These are phyloP conservation scores for Etheostoma perlongum DNA, from an alignment of 2,797 vertebrate species.

Conservation along the genomic window DNA sequence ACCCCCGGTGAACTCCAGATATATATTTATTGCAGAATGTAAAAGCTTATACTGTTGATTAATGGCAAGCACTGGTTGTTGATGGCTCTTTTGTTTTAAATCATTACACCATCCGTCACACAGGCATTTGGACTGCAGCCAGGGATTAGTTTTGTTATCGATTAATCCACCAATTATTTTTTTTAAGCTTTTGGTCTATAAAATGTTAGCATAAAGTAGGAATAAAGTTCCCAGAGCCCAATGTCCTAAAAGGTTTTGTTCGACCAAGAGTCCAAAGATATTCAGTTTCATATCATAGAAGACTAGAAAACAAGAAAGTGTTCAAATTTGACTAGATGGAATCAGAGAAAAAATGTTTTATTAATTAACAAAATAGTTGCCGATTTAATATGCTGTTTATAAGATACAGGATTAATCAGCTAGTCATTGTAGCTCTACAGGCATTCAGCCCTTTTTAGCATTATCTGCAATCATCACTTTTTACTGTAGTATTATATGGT, in stretches of 20 bases:
- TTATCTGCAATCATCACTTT: neutral
- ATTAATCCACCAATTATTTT: conserved; percentile 9
- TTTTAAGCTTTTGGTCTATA: neutral
- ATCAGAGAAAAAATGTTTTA: neutral
- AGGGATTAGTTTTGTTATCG: conserved; percentile 2
- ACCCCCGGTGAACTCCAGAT: conserved; percentile 39
- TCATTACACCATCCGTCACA: conserved; percentile 36
- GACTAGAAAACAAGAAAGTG: neutral
- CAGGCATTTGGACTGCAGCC: conserved; percentile 18
- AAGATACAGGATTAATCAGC: neutral
- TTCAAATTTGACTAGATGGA: neutral
- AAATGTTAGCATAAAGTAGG: conserved; percentile 12
- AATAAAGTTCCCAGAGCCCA: neutral
- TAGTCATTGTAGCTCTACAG: neutral
- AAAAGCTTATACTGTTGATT: conserved; percentile 33
- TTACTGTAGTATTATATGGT: neutral
- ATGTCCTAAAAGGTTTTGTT: neutral
- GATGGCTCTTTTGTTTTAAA: conserved; percentile 32
- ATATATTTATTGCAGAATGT: conserved; percentile 38
- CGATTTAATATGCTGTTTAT: neutral
- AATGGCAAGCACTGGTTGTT: conserved; percentile 25
- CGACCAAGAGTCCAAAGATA: neutral
- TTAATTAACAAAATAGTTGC: neutral
- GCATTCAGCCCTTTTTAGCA: neutral
- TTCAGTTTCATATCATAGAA: neutral